Evolutionary conservation across 2,888 invertebrate genomes (phyloP).

Genomic region (Calameuta idolon): DNA sequence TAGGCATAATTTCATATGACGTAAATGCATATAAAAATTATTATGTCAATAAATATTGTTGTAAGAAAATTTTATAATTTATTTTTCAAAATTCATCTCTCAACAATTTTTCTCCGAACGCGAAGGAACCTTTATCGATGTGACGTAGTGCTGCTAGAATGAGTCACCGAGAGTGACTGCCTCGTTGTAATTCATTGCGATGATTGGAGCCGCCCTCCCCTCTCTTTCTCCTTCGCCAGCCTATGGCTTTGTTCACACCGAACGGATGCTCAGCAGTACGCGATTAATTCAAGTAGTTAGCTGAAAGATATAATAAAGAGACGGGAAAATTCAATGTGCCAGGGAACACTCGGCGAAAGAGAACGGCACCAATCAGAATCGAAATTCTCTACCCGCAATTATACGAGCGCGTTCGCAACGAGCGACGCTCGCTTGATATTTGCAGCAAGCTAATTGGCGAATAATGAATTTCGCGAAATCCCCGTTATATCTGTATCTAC

Average conservation of each 20-base stretch:
- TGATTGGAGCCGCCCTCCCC: constrained; percentile 41
- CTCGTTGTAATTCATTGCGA: constrained; percentile 60
- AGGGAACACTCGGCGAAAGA: background rate
- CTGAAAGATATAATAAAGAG: background rate
- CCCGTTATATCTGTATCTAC: background rate
- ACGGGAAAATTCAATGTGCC: background rate
- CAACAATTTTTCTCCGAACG: background rate
- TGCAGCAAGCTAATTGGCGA: background rate
- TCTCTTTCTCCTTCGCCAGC: background rate
- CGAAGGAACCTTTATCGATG: constrained; percentile 29
- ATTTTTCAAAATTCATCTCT: background rate
- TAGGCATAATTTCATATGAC: background rate
- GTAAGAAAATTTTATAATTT: background rate
- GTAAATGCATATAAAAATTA: background rate
- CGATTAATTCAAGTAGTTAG: background rate
- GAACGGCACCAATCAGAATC: background rate
- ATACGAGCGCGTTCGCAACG: background rate
- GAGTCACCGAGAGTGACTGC: constrained; percentile 49
- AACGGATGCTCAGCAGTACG: background rate
- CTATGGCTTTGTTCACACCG: background rate
- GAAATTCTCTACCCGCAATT: background rate
- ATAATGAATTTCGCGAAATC: background rate
- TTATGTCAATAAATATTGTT: background rate
- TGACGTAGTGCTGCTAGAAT: constrained; percentile 29
- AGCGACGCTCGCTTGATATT: background rate